Evolutionary conservation across 2,888 invertebrate species (phyloP).

Genomic region (Serripes groenlandicus): DNA sequence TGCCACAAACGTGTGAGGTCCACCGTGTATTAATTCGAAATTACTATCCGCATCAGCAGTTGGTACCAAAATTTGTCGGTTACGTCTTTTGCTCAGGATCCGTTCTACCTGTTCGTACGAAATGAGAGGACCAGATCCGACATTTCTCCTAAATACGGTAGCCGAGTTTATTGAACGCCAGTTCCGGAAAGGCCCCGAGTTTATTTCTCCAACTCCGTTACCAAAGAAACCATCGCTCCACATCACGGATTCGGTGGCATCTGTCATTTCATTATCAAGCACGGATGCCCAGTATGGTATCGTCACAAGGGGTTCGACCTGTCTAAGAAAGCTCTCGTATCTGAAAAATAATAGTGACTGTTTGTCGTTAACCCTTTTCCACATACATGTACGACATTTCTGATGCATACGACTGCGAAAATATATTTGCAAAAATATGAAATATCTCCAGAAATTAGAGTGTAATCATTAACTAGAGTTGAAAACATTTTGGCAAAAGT

Average conservation of each 20-base stretch:
- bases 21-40: conserved; percentile 71
- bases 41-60: conserved; percentile 58
- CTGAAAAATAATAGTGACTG: too few species aligned
- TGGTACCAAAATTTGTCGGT: conserved; percentile 58
- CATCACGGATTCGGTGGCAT: conserved; percentile 63
- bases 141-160: conserved; percentile 57
- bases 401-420: too few species aligned
- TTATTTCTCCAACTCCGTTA: conserved; percentile 62
- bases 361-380: too few species aligned
- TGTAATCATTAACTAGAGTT: too few species aligned
- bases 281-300: conserved; percentile 77
- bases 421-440: too few species aligned
- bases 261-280: too few species aligned
- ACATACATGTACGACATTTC: too few species aligned
- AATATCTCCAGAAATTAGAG: too few species aligned
- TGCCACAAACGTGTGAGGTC: conserved; percentile 70
- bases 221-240: conserved; percentile 72
- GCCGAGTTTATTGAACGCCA: conserved; percentile 65
- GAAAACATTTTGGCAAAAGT: too few species aligned
- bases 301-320: conserved; percentile 66
- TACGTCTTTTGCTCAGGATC: conserved; percentile 52
- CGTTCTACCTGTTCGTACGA: conserved; percentile 40
- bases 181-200: conserved; percentile 69
- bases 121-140: conserved; percentile 66
- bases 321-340: conserved; percentile 73